Evolutionary conservation across 2,113 vertebrate genomes (phyloP).

Genomic region (Fregetta grallaria): DNA sequence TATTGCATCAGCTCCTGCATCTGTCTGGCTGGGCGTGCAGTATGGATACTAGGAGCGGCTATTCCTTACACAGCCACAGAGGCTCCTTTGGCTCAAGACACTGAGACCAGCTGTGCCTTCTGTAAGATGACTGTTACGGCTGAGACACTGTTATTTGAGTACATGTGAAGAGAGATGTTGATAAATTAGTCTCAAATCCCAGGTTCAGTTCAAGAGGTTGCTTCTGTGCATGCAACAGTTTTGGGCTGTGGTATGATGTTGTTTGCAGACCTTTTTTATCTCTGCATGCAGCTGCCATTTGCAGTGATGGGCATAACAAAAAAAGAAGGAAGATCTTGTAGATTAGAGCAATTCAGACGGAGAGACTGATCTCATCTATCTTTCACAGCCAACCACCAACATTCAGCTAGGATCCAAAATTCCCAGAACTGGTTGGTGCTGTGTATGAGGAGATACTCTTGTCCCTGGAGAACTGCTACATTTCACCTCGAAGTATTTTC

Average conservation of each 20-base stretch:
- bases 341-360: not conserved
- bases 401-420: not conserved
- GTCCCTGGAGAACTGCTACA: not conserved
- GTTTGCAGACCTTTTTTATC: not conserved
- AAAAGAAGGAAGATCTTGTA: not conserved
- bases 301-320: not conserved
- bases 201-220: not conserved
- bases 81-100: not conserved
- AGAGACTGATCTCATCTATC: not conserved
- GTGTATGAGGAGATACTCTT: not conserved
- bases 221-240: not conserved
- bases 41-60: not conserved
- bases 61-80: not conserved
- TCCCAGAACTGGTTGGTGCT: not conserved
- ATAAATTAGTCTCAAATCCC: not conserved
- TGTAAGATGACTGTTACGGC: not conserved
- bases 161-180: not conserved
- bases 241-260: not conserved
- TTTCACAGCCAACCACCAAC: not conserved
- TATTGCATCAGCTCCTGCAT: not conserved
- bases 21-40: not conserved
- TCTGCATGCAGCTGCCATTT: not conserved
- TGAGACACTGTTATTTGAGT: not conserved
- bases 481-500: not conserved
- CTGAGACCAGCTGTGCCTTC: not conserved